Percentiles rank a stretch among this genome's conserved stretches.
Conservation (phyloP, 2,888 invertebrate species). For the Drosophila mayaguana region DNA sequence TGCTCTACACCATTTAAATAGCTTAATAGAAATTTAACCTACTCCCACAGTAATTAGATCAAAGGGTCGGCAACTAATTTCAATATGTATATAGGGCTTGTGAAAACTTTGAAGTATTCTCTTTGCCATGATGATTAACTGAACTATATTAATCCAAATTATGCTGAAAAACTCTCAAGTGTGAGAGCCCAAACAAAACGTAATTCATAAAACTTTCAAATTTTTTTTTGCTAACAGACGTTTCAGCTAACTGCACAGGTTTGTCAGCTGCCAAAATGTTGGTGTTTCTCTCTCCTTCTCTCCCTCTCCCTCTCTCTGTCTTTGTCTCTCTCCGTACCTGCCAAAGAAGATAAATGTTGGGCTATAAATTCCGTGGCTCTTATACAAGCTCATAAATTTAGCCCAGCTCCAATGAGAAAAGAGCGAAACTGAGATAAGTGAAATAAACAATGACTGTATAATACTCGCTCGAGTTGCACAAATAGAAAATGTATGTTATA, state of each 20-base stretch:
- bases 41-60: neutral
- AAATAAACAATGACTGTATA: neutral
- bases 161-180: constrained; percentile 17
- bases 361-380: constrained; percentile 68
- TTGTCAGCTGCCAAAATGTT: constrained; percentile 33
- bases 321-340: neutral
- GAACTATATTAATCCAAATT: constrained; percentile 43
- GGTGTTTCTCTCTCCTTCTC: neutral
- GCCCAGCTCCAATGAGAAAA: constrained; percentile 26
- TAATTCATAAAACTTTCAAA: constrained; percentile 28
- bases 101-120: neutral
- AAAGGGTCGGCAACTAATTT: neutral
- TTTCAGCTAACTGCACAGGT: constrained; percentile 14
- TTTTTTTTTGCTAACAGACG: constrained; percentile 17
- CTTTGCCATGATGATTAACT: neutral
- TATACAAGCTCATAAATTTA: constrained; percentile 71
- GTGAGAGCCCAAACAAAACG: constrained; percentile 1
- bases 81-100: neutral
- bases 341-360: constrained; percentile 47
- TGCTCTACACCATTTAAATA: constrained; percentile 21
- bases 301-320: neutral
- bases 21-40: neutral
- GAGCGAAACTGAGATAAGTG: neutral
- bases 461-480: neutral
- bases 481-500: neutral